Conservation (phyloP, 2,888 invertebrate species). For the Apotomis capreana region DNA sequence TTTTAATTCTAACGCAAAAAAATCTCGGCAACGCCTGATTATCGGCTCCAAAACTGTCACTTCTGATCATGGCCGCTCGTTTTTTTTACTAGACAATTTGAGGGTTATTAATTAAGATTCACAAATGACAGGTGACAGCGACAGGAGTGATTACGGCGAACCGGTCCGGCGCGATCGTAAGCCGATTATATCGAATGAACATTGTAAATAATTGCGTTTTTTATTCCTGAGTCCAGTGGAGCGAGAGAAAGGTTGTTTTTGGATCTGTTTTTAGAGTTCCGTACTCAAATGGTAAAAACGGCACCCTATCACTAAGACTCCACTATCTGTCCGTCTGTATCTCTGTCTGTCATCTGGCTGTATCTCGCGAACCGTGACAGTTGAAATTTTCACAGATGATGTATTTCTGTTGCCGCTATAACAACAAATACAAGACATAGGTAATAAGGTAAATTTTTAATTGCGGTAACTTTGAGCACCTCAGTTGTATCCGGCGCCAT, state of each 20-base stretch:
- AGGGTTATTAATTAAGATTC: constrained; percentile 34
- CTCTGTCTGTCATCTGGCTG: no score
- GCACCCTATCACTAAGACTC: no score
- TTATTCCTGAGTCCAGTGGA: not conserved
- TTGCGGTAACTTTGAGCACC: no score
- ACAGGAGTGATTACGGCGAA: not conserved
- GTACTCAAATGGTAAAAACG: no score
- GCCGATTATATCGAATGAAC: constrained; percentile 22
- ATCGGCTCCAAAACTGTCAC: constrained; percentile 32
- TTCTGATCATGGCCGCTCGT: constrained; percentile 17
- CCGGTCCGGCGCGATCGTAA: constrained; percentile 11
- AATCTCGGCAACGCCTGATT: constrained; percentile 19
- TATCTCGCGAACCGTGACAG: no score
- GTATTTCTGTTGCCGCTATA: no score
- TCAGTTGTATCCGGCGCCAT: no score
- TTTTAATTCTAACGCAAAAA: constrained; percentile 23
- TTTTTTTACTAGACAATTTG: constrained; percentile 10
- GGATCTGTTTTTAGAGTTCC: not conserved
- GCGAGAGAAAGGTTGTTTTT: not conserved
- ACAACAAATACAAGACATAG: no score
- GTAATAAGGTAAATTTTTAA: no score
- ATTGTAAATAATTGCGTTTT: constrained; percentile 9
- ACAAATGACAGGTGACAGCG: constrained; percentile 26
- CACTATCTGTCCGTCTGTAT: no score
- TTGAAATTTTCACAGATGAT: no score